Percentiles rank a stretch among this genome's conserved stretches.
These are phyloP conservation scores for Pristionchus fissidentatus DNA, from an alignment of 2,888 invertebrate genomes.

Conservation along the genomic window DNA sequence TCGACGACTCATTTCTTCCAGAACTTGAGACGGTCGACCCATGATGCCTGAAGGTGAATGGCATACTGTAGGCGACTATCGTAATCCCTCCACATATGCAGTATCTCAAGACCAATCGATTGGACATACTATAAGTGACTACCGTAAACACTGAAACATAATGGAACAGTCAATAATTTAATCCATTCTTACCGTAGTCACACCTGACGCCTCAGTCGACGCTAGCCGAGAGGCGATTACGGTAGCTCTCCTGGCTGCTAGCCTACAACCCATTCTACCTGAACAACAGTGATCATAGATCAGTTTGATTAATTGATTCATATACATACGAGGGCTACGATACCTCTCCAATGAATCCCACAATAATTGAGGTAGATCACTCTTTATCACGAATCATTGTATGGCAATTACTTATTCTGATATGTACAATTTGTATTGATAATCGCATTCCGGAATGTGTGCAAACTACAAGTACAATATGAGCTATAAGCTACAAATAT, in stretches of 20 bases:
- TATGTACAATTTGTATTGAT: constrained; percentile 3
- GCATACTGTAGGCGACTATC: not conserved
- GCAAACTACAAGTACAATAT: not conserved
- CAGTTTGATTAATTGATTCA: not conserved
- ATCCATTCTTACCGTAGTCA: no score
- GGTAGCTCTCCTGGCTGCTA: no score
- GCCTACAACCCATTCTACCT: no score
- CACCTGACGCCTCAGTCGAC: no score
- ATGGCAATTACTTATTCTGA: not conserved
- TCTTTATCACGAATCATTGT: constrained; percentile 7
- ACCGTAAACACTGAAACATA: not conserved
- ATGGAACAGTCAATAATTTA: no score
- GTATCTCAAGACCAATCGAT: not conserved
- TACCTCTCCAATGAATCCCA: not conserved
- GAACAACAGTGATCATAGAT: no score
- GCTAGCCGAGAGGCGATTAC: no score
- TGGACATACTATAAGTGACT: not conserved
- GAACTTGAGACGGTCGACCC: not conserved
- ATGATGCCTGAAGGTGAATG: not conserved
- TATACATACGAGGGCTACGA: not conserved
- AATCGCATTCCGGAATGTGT: no score
- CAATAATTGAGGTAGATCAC: not conserved
- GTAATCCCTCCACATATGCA: not conserved
- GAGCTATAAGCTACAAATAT: not conserved
- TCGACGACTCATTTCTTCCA: constrained; percentile 9